These are phyloP conservation scores for Sminthurinus aureus DNA, from an alignment of 2,888 invertebrate species.

Conservation along the genomic window DNA sequence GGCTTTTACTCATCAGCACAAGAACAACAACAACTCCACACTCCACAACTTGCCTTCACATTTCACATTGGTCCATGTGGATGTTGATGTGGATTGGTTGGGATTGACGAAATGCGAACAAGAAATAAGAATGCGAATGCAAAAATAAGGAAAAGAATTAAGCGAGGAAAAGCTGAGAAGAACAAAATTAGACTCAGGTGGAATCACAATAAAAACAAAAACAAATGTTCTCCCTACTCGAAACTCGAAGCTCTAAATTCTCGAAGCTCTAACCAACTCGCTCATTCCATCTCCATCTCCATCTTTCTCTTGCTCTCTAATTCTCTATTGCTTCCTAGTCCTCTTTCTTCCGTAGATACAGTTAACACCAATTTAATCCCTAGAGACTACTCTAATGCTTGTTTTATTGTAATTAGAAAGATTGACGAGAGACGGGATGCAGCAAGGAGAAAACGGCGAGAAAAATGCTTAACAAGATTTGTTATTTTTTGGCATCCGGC, in stretches of 20 bases:
- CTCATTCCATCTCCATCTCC: neutral
- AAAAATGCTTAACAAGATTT: slow-evolving; percentile 14
- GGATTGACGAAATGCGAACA: too few relatives aligned
- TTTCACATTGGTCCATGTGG: too few relatives aligned
- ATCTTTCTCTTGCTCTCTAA: neutral
- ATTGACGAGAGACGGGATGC: neutral
- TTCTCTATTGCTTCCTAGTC: too few relatives aligned
- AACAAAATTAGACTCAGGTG: neutral
- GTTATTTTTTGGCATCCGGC: neutral
- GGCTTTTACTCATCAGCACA: neutral
- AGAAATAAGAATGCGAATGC: too few relatives aligned
- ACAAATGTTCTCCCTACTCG: neutral
- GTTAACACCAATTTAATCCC: slow-evolving; percentile 16
- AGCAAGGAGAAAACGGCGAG: neutral
- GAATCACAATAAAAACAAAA: neutral
- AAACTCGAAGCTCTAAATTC: neutral
- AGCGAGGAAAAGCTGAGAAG: neutral
- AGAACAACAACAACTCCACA: too few relatives aligned
- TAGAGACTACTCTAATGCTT: neutral
- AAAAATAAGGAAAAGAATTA: neutral
- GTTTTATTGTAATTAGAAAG: slow-evolving; percentile 22
- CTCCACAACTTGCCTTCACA: too few relatives aligned
- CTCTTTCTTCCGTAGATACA: neutral
- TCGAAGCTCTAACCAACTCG: too few relatives aligned
- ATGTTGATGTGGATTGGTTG: neutral